phyloP scores from a whole-genome alignment of 1,140 invertebrate genomes.

The Lerema accius region DNA sequence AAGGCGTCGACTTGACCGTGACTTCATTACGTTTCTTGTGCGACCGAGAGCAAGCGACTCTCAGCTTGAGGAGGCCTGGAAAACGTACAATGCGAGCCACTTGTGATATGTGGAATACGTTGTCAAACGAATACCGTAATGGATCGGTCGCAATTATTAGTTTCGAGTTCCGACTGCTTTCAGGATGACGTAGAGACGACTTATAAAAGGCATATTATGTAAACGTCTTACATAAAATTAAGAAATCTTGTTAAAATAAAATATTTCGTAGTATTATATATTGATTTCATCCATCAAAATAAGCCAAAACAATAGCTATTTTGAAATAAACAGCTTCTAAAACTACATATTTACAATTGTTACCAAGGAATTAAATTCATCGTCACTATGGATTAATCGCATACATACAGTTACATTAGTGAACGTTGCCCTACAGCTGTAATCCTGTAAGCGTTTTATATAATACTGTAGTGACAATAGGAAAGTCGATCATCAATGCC shows the following conservation, averaged over 20 bases:
- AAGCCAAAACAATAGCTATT: too few species aligned
- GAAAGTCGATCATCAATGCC: neutral
- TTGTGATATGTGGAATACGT: constrained; percentile 3
- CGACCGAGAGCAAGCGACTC: neutral
- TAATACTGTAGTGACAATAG: neutral
- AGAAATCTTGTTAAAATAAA: too few species aligned
- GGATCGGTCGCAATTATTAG: neutral
- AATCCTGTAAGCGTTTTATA: constrained; percentile 13
- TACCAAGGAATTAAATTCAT: too few species aligned
- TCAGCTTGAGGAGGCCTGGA: neutral
- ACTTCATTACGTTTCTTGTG: constrained; percentile 24
- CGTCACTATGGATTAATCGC: neutral
- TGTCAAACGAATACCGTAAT: neutral
- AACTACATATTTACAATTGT: too few species aligned
- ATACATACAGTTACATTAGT: too few species aligned
- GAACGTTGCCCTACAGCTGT: neutral
- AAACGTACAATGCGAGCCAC: constrained; percentile 9
- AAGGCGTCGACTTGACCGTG: constrained; percentile 20
- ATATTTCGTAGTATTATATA: too few species aligned
- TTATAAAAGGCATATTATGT: too few species aligned
- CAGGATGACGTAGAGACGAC: too few species aligned
- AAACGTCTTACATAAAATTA: too few species aligned
- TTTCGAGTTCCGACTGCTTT: neutral
- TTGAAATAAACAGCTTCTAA: too few species aligned
- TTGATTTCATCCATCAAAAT: too few species aligned